Conservation (phyloP, 2,797 vertebrate species). For the Onychomys torridus region DNA sequence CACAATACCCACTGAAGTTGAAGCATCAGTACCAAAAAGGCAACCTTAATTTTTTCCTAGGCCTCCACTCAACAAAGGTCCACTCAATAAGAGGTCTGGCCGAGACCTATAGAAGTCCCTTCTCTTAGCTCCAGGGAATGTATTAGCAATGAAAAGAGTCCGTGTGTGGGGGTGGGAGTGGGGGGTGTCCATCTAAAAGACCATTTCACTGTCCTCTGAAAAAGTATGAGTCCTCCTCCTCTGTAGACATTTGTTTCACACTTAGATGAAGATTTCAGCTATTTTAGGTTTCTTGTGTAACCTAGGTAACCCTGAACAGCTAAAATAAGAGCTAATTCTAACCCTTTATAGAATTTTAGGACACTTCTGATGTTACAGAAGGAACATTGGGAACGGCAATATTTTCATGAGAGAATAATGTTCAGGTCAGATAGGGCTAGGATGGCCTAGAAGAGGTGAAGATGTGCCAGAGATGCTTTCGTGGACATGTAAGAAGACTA, state of each 20-base stretch:
- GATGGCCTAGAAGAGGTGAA: background rate
- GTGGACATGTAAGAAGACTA: background rate
- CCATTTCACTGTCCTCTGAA: conserved; percentile 48
- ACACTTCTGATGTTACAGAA: background rate
- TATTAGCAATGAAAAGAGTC: background rate
- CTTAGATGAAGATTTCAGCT: conserved; percentile 47
- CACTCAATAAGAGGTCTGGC: background rate
- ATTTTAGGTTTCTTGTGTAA: conserved; percentile 59
- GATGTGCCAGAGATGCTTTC: background rate
- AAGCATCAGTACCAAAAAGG: background rate
- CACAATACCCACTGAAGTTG: background rate
- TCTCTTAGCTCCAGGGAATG: background rate
- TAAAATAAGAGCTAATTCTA: conserved; percentile 55
- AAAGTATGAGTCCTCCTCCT: background rate
- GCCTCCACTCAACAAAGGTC: background rate
- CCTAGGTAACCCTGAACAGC: conserved; percentile 48
- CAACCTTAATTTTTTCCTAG: background rate
- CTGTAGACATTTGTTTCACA: conserved; percentile 34
- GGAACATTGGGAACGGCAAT: background rate
- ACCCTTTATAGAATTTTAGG: conserved; percentile 16
- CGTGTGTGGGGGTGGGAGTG: no score
- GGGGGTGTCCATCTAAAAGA: background rate
- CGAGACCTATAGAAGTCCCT: background rate
- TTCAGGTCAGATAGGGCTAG: background rate
- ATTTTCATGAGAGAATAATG: no score